Conservation (phyloP, 2,113 vertebrate genomes). For the Urocolius indicus region DNA sequence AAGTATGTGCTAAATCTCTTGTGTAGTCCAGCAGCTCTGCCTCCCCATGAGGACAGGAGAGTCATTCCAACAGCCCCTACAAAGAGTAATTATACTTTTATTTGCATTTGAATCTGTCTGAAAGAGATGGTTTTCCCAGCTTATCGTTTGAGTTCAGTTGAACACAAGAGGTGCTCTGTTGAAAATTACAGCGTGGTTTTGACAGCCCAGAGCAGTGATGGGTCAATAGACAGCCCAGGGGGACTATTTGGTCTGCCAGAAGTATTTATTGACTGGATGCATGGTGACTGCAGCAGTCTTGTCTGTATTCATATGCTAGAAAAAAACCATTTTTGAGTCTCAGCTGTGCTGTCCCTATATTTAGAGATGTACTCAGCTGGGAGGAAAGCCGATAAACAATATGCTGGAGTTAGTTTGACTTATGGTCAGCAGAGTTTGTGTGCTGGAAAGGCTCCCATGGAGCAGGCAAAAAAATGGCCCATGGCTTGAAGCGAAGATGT, state of each 20-base stretch:
- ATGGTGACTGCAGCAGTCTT: background rate
- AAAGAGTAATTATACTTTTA: background rate
- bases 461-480: background rate
- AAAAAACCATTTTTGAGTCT: slow-evolving; percentile 21
- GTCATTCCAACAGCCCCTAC: background rate
- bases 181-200: background rate
- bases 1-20: background rate
- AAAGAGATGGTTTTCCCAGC: background rate
- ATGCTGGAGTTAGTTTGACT: background rate
- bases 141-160: background rate
- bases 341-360: background rate
- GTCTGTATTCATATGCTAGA: background rate
- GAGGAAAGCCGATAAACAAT: background rate
- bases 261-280: background rate
- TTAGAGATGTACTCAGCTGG: background rate
- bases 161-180: background rate
- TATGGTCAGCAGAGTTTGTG: background rate
- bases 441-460: background rate
- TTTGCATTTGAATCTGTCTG: background rate
- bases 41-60: background rate
- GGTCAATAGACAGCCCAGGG: slow-evolving; percentile 32
- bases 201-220: background rate
- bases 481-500: background rate
- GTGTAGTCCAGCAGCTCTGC: background rate
- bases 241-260: background rate